Percentiles rank a stretch among this genome's conserved stretches.
These are phyloP conservation scores for Phortica okadai DNA, from an alignment of 2,888 invertebrate species.

Conservation along the genomic window DNA sequence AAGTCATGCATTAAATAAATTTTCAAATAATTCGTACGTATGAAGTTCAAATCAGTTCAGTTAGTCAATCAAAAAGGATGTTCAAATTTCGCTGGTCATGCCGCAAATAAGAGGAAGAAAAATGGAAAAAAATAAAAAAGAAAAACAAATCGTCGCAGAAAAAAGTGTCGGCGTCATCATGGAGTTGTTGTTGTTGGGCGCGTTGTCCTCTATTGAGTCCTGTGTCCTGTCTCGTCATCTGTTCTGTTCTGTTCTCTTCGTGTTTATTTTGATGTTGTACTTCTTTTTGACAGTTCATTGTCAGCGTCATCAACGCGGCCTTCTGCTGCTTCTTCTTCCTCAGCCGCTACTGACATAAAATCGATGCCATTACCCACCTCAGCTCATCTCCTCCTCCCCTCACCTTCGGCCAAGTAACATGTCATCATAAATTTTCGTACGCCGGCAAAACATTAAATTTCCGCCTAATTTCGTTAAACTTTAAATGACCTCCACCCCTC, in stretches of 20 bases:
- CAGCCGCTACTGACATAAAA: not conserved
- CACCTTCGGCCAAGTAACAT: not conserved
- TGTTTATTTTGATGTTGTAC: slow-evolving; percentile 9
- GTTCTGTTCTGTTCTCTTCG: not conserved
- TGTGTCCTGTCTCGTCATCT: not conserved
- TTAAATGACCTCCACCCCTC: slow-evolving; percentile 9
- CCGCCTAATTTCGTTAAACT: slow-evolving; percentile 17
- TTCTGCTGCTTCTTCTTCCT: not conserved
- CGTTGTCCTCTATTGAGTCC: not conserved
- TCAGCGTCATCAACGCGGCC: slow-evolving; percentile 15
- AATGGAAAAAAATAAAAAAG: not conserved
- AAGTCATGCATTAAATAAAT: slow-evolving; percentile 16
- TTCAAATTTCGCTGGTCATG: not conserved
- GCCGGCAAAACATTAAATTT: slow-evolving; percentile 19
- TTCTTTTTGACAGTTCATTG: slow-evolving; percentile 28
- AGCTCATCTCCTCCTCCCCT: not conserved
- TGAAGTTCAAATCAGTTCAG: not conserved
- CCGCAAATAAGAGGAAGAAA: not conserved
- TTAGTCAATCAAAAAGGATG: not conserved
- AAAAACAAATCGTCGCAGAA: not conserved
- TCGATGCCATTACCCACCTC: slow-evolving; percentile 6
- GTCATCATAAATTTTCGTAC: slow-evolving; percentile 28
- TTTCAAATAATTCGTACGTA: not conserved
- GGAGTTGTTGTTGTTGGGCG: slow-evolving; percentile 1
- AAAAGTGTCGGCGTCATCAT: slow-evolving; percentile 21